phyloP scores from a whole-genome alignment of 2,113 vertebrate species.

The Ancistrus triradiatus region DNA sequence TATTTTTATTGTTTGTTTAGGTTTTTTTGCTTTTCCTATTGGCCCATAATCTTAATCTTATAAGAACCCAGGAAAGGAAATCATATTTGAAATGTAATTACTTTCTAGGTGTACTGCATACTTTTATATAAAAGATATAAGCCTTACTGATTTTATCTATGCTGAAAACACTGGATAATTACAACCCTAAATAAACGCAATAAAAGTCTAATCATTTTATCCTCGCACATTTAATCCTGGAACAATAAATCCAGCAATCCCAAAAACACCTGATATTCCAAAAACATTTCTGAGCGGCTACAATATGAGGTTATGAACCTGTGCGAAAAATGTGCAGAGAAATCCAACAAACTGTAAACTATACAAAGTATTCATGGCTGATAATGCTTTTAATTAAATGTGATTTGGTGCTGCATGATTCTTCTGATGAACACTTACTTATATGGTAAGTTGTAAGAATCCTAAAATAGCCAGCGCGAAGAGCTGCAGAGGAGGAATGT shows the following conservation, averaged over 20 bases:
- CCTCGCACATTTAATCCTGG: neutral
- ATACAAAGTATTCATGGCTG: no score
- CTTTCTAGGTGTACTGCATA: no score
- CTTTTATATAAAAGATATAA: no score
- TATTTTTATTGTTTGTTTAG: no score
- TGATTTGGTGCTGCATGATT: neutral
- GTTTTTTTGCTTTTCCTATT: no score
- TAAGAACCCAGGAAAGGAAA: no score
- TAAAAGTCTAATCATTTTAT: neutral
- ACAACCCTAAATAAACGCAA: neutral
- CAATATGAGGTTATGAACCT: neutral
- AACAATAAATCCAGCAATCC: neutral
- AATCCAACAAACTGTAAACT: no score
- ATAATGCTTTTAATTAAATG: no score
- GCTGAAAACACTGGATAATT: neutral
- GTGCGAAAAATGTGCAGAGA: neutral
- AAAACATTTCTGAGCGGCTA: neutral
- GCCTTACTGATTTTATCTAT: no score
- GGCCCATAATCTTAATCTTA: no score
- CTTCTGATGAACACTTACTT: conserved; percentile 4
- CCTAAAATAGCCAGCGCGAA: conserved; percentile 8
- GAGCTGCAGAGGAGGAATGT: neutral
- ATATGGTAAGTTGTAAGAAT: neutral
- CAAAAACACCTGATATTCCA: no score
- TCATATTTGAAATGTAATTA: no score